These are phyloP conservation scores for Stenodera caucasica DNA, from an alignment of 2,888 invertebrate species.

Conservation along the genomic window DNA sequence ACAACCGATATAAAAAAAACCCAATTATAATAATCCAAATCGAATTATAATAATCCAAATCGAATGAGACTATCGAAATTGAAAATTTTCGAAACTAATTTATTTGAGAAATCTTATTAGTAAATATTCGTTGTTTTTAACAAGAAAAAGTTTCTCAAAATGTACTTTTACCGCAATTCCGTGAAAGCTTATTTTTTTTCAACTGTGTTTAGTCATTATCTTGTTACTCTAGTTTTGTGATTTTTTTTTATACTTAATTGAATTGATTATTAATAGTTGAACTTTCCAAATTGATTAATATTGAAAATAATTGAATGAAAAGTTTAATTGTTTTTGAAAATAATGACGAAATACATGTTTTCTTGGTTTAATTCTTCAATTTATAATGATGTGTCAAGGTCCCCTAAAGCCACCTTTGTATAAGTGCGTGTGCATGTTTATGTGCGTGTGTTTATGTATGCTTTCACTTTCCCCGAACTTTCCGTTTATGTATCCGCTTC, in stretches of 20 bases:
- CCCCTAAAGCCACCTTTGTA: conserved; percentile 30
- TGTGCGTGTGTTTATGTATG: not conserved
- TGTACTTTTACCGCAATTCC: not conserved
- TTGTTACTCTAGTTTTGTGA: not conserved
- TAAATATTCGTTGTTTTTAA: too few relatives aligned
- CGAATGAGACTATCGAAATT: too few relatives aligned
- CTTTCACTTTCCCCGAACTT: conserved; percentile 43
- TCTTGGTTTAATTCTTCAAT: conserved; percentile 18
- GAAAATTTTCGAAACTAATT: too few relatives aligned
- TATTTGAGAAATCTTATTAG: too few relatives aligned
- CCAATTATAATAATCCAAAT: not conserved
- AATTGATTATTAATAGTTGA: not conserved
- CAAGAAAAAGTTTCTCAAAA: not conserved
- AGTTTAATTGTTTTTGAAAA: not conserved
- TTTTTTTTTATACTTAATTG: not conserved
- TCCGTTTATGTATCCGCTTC: conserved; percentile 37
- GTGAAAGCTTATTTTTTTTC: conserved; percentile 1
- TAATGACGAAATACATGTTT: not conserved
- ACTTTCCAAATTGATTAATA: conserved; percentile 3
- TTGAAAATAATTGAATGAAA: conserved; percentile 7
- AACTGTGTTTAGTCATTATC: not conserved
- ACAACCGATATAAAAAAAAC: not conserved
- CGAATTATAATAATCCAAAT: too few relatives aligned
- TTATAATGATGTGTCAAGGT: conserved; percentile 37
- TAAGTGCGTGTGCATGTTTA: not conserved